phyloP scores from a whole-genome alignment of 2,113 vertebrate genomes.

The Pardalotus punctatus region DNA sequence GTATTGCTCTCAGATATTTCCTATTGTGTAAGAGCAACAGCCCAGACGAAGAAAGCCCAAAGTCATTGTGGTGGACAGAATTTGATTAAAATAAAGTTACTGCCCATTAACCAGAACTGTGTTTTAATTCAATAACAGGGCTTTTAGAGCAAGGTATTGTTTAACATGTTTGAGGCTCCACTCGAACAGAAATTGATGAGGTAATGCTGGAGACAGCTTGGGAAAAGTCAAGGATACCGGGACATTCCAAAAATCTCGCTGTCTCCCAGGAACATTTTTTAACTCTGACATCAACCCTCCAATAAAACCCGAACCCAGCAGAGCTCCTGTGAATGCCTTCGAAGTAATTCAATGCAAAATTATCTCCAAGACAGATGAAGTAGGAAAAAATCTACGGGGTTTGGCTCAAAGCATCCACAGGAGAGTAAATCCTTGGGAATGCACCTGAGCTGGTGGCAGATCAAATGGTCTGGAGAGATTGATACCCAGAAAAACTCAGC shows the following conservation, averaged over 20 bases:
- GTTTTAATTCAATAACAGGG: constrained; percentile 18
- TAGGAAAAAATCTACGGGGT: constrained; percentile 41
- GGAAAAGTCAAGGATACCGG: constrained; percentile 42
- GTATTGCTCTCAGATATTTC: not conserved
- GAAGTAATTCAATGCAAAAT: constrained; percentile 43
- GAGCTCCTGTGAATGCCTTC: constrained; percentile 36
- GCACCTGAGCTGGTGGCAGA: not conserved
- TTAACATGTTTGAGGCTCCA: constrained; percentile 27
- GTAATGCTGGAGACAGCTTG: constrained; percentile 42
- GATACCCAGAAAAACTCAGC: not conserved
- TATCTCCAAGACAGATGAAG: constrained; percentile 55
- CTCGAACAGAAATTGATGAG: constrained; percentile 51
- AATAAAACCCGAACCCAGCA: constrained; percentile 35
- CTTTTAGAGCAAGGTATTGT: constrained; percentile 18
- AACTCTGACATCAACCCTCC: constrained; percentile 59
- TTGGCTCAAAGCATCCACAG: not conserved
- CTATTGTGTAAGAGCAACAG: constrained; percentile 2
- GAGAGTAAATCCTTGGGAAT: not conserved
- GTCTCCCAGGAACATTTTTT: constrained; percentile 61
- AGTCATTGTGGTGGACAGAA: not conserved
- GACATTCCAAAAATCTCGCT: constrained; percentile 49
- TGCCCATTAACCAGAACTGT: not conserved
- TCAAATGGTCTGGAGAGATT: not conserved
- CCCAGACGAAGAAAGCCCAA: not conserved
- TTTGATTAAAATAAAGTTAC: constrained; percentile 3